Evolutionary conservation across 2,888 invertebrate genomes (phyloP).

Genomic region (Stenodera caucasica): DNA sequence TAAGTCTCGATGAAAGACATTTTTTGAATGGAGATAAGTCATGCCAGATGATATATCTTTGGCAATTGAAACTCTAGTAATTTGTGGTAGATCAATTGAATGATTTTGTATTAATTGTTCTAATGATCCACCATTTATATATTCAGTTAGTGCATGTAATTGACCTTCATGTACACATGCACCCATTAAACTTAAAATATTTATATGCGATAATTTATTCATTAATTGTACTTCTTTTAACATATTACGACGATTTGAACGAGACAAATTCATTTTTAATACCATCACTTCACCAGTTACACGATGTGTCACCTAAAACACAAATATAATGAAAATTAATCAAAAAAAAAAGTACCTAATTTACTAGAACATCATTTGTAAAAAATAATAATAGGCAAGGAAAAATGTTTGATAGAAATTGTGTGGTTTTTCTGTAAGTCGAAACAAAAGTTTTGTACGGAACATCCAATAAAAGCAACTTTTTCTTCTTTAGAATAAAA

Average conservation of each 20-base stretch:
- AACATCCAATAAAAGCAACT: no score
- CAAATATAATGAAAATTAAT: no score
- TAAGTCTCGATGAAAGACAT: conserved; percentile 93
- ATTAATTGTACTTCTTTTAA: conserved; percentile 95
- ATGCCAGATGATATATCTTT: conserved; percentile 88
- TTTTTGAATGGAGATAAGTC: conserved; percentile 89
- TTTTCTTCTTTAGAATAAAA: no score
- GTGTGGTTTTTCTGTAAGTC: no score
- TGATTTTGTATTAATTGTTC: conserved; percentile 85
- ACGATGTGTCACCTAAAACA: conserved; percentile 85
- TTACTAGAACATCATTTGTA: no score
- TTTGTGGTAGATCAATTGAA: conserved; percentile 74
- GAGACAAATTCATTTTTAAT: conserved; percentile 93
- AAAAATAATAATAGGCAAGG: no score
- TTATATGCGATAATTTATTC: conserved; percentile 92
- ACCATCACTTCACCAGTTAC: conserved; percentile 95
- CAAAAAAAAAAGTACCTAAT: no score
- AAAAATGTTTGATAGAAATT: no score
- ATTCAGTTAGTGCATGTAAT: conserved; percentile 93
- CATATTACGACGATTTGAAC: conserved; percentile 94
- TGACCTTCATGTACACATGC: conserved; percentile 96
- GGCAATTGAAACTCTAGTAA: conserved; percentile 78
- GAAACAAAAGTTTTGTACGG: no score
- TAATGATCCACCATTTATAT: conserved; percentile 91
- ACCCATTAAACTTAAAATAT: conserved; percentile 93